These are phyloP conservation scores for Plebejus anna DNA, from an alignment of 2,888 invertebrate genomes.

Conservation along the genomic window DNA sequence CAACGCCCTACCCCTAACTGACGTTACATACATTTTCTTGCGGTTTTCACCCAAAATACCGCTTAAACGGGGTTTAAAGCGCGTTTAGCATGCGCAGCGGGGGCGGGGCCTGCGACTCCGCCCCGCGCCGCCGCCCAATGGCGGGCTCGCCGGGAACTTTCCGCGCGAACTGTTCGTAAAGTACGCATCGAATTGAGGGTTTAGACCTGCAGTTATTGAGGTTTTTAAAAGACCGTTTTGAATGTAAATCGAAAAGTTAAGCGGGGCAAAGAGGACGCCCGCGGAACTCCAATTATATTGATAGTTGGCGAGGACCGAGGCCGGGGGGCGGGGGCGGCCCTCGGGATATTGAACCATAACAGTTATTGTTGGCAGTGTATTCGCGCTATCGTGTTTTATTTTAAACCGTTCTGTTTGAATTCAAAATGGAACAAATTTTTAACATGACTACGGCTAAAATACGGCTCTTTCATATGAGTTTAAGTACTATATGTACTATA, in stretches of 20 bases:
- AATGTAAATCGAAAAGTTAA: conserved; percentile 80
- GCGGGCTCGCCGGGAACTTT: conserved; percentile 49
- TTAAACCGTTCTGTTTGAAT: conserved; percentile 10
- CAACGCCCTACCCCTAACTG: conserved; percentile 74
- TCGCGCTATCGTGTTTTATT: conserved; percentile 30
- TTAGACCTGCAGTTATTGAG: conserved; percentile 70
- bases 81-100: conserved; percentile 74
- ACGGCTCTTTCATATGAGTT: neutral
- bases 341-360: conserved; percentile 29
- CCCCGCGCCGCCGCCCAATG: conserved; percentile 57
- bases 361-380: conserved; percentile 28
- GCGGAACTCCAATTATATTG: conserved; percentile 74
- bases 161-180: conserved; percentile 63
- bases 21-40: conserved; percentile 75
- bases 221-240: conserved; percentile 77
- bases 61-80: conserved; percentile 77
- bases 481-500: too few species aligned
- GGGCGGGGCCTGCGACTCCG: conserved; percentile 58
- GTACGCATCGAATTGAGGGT: conserved; percentile 65
- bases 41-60: conserved; percentile 77
- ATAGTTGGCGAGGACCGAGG: conserved; percentile 57
- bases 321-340: neutral
- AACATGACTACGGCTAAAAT: neutral
- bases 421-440: neutral
- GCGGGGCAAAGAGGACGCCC: conserved; percentile 71